Conservation (phyloP, 2,797 vertebrate genomes). For the Channallabes apus region DNA sequence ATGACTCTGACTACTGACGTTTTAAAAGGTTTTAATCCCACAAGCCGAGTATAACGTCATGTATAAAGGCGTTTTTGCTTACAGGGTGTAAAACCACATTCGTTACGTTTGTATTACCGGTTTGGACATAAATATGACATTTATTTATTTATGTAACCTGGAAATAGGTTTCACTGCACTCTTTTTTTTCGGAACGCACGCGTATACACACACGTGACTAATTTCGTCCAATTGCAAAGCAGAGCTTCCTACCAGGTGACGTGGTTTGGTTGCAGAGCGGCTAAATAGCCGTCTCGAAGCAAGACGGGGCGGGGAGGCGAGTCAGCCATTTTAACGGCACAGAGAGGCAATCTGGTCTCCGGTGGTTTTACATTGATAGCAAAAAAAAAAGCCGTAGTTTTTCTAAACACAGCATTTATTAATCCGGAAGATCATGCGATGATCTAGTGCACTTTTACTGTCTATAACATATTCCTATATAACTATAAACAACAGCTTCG, state of each 20-base stretch:
- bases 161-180: background rate
- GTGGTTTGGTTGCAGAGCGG: conserved; percentile 76
- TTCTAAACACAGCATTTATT: background rate
- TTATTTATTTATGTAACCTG: background rate
- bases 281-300: conserved; percentile 77
- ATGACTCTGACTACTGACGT: too few relatives aligned
- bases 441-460: background rate
- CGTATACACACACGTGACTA: conserved; percentile 20
- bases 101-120: too few relatives aligned
- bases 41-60: too few relatives aligned
- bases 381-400: conserved; percentile 4
- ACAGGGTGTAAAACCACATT: too few relatives aligned
- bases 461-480: background rate
- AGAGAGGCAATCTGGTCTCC: conserved; percentile 64
- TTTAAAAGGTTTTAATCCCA: too few relatives aligned
- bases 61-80: too few relatives aligned
- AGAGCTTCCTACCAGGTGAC: conserved; percentile 62
- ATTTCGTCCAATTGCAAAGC: conserved; percentile 61
- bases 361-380: conserved; percentile 28
- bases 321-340: conserved; percentile 81
- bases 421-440: background rate
- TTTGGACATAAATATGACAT: background rate
- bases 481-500: background rate
- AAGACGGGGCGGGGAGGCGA: conserved; percentile 70
- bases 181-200: too few relatives aligned